Evolutionary conservation across 2,888 invertebrate species (phyloP), one percentile per base, ranked within the genome.

Genomic region (Caenorhabditis angaria): DNA sequence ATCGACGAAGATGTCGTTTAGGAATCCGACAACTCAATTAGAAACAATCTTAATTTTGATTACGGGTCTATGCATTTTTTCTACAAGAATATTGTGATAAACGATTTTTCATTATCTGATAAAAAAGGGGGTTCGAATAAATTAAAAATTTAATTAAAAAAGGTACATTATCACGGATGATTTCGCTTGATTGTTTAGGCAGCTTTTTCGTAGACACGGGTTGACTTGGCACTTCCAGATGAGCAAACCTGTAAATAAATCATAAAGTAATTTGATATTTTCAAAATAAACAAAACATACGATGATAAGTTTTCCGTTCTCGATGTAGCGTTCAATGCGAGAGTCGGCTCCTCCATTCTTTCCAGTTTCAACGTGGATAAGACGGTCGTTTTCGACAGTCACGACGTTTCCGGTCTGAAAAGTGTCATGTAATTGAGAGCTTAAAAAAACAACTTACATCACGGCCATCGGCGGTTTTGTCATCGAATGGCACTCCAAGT

Each of bases 401-500:
- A 83, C 85, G 27, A 70, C 69, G 66, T 55, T 71, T 20, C 60
- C 64, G 25, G 76, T 76, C 85, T 85, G 61, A 41, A 72, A 57
- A 35, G 12, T 25, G 18, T 25, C 20, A 10, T 54, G 4, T n/a
- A 2, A 24, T 59, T n/a, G 4, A 8, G 35, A 1, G 32, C 1
- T 20, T 4, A 0, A 57, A 14, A 54, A 12, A 47, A 12, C 24
- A 57, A 64, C 69, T 81, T 25, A 86, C 76, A 18, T 79, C 75
- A 61, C 87, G 82, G 28, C 87, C 87, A 64, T 87, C 87, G 47
- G 82, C 80, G 32, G 87, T 87, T 62, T 78, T 80, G 59, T 84
- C 82, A 25, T 87, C 85, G 62, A 70, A 70, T 58, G 77, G 75
- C 28, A 69, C 65, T 62, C 83, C 85, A 50, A 87, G 60, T 61